Conservation (phyloP, 2,113 vertebrate species). For the Riparia riparia region DNA sequence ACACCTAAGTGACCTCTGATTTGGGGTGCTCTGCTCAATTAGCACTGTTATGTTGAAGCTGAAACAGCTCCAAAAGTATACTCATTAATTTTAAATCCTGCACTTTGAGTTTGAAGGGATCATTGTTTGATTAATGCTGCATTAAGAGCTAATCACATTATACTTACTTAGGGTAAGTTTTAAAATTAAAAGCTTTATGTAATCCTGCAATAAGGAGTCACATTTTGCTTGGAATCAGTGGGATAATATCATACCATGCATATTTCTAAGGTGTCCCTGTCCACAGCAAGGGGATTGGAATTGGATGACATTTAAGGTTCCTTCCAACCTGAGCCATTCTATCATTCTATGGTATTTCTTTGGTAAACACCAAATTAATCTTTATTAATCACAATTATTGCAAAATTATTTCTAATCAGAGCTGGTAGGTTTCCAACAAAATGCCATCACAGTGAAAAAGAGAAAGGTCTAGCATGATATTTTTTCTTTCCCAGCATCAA, state of each 20-base stretch:
- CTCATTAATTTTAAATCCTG: background rate
- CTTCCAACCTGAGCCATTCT: background rate
- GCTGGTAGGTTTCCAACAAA: background rate
- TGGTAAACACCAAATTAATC: background rate
- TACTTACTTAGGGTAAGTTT: background rate
- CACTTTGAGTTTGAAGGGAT: background rate
- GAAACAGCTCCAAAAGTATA: background rate
- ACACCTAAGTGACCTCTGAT: background rate
- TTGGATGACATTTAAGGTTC: background rate
- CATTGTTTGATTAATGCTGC: background rate
- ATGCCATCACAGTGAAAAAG: background rate
- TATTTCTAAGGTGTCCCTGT: background rate
- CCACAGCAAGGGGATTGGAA: background rate
- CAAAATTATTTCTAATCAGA: background rate
- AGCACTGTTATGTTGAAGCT: background rate
- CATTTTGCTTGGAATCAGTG: background rate
- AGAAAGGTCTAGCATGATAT: background rate
- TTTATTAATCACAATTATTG: background rate
- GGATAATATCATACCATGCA: background rate
- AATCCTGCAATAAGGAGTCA: background rate
- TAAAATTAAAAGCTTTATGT: background rate
- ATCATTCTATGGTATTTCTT: background rate
- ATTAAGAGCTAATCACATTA: conserved; percentile 14
- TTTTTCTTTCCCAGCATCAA: background rate
- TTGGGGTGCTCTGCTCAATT: background rate